Evolutionary conservation across 1,140 invertebrate species (phyloP), one percentile per base, ranked within the genome.

Genomic region (Caenorhabditis remanei): DNA sequence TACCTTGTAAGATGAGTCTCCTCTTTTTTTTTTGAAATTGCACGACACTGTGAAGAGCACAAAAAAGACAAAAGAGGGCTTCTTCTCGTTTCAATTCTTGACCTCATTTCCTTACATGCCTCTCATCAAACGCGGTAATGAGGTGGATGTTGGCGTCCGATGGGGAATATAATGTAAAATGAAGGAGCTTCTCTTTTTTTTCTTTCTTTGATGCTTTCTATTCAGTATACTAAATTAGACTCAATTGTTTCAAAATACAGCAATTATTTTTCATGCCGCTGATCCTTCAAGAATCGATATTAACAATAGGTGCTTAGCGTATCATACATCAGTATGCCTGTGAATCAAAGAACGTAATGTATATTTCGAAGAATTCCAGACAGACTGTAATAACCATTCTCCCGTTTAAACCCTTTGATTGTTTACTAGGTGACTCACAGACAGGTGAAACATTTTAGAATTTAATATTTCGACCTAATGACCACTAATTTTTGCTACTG

Each of bases 61-160:
- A 79, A 13, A 71, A 21, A 71, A 79, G 21, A 71, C 8, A 41
- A 71, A 11, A 40, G 24, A 19, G 13, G 40, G 11, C 14, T 24
- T 19, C 46, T 32, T 50, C 46, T 79, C 14, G 16, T 50, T 24
- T 79, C 71, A 79, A 48, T 79, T 50, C 71, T 79, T 79, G 71
- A 79, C 71, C 71, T 79, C 71, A 79, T 79, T 79, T 79, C 71
- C 71, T 48, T 50, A 50, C 71, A 46, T n/a, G 41, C 24, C 9
- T 24, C 71, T 79, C 71, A 48, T 79, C 71, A 79, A 41, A 50
- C 19, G 71, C 21, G 32, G 71, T 79, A 79, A 79, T 79, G 71
- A 79, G 46, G 46, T 79, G 43, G 11, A 16, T 41, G 43, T 71
- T 46, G 32, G n/a, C 21, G 7, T 32, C 61, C 56, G n/a, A n/a